Base-by-base conservation (phyloP, 2,113 vertebrate species). In the Rhabdornis inornatus region DNA sequence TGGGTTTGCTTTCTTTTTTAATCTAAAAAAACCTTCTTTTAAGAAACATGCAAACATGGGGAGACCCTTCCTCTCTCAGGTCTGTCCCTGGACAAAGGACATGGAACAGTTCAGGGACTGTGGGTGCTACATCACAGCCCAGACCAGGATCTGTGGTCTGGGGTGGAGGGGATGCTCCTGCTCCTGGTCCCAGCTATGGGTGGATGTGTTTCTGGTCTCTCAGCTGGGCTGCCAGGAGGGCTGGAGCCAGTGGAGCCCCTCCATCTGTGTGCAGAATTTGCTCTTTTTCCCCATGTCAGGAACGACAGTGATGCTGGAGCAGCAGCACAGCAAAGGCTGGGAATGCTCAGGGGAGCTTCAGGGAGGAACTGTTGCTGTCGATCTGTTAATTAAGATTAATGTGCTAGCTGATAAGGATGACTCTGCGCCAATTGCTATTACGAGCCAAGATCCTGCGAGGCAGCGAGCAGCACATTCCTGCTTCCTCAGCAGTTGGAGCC, bases 371-470 rank as follows among this genome's bases (percentile, higher is more conserved):
- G 89, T 90, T 90, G 87, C 92, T 95, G 96, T 97, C 96, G 90
- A 95, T 96, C 93, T 80, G 95, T 95, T 97, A 97, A 97, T 97
- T 96, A 96, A 97, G 96, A 97, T 96, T 94, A 97, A 97, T 97
- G 95, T 53, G 95, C 91, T 76, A 19, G 94, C 97, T 97, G 96
- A 97, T 97, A 97, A 97, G 95, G 95, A 96, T 89, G 94, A 95
- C 94, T 96, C 93, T 18, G 90, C 2, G 82, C 95, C 94, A 95
- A 85, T 86, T 92, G 92, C 92, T 94, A 1, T 40, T 90, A 31
- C 5, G 42, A 83, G 87, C 88, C 94, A 95, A 78, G 85, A 89
- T 83, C 66, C 95, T 80, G 89, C 56, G 3, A 92, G 79, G 95
- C 90, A 75, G 92, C 7, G 10, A 89, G 65, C 85, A 24, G 92